Conservation (phyloP, 2,888 invertebrate species). For the Malthinus flaveolus region DNA sequence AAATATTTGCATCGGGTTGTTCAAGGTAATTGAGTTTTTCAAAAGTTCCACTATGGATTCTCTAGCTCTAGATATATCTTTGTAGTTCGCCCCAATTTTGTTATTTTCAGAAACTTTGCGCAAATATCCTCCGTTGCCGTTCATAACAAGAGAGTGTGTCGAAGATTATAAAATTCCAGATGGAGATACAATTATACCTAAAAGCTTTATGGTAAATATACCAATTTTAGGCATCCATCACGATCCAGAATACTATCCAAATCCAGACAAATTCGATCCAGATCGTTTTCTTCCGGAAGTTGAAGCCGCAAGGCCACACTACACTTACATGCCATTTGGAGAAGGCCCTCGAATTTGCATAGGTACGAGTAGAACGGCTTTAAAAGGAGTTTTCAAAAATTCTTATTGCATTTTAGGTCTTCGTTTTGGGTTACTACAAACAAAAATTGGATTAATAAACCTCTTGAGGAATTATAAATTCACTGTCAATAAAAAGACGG, state of each 20-base stretch:
- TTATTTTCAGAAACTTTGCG: constrained; percentile 46
- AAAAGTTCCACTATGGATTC: neutral
- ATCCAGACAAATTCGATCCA: constrained; percentile 23
- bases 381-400: neutral
- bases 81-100: no score
- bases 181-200: constrained; percentile 30
- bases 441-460: constrained; percentile 1
- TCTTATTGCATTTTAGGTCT: neutral
- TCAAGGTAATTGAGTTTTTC: constrained; percentile 36
- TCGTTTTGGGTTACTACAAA: neutral
- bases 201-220: constrained; percentile 40
- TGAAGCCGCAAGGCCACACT: constrained; percentile 38
- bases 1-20: constrained; percentile 56
- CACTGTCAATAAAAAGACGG: neutral
- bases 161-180: constrained; percentile 33
- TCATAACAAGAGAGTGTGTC: constrained; percentile 32
- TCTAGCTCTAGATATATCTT: no score
- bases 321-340: constrained; percentile 61
- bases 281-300: constrained; percentile 18
- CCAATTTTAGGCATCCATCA: constrained; percentile 46
- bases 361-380: constrained; percentile 37
- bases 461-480: neutral
- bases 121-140: constrained; percentile 43
- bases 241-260: constrained; percentile 38
- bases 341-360: constrained; percentile 63